These are phyloP conservation scores for Syngnathus rostellatus DNA, from an alignment of 2,797 vertebrate species.

Conservation along the genomic window DNA sequence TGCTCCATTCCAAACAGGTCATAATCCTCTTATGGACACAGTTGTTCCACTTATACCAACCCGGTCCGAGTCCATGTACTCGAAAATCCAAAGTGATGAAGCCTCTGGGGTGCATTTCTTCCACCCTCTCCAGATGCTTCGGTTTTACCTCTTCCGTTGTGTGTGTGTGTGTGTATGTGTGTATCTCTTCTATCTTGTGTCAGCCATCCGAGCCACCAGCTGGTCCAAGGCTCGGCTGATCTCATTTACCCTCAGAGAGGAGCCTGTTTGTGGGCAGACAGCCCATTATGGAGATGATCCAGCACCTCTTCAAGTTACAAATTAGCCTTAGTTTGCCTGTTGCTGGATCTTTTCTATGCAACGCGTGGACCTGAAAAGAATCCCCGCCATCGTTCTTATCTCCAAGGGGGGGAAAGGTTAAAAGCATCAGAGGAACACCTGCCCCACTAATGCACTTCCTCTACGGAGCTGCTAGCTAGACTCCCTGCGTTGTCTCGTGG, in stretches of 20 bases:
- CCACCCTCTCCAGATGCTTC: conserved; percentile 53
- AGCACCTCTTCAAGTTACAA: conserved; percentile 65
- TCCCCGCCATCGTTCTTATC: conserved; percentile 34
- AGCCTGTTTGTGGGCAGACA: conserved; percentile 51
- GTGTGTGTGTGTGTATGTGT: conserved; percentile 23
- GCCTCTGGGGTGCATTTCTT: conserved; percentile 26
- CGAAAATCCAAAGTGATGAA: conserved; percentile 22
- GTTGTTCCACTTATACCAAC: conserved; percentile 40
- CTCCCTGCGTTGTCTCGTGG: conserved; percentile 44
- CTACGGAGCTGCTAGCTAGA: conserved; percentile 32
- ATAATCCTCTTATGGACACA: conserved; percentile 68
- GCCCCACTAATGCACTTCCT: conserved; percentile 58
- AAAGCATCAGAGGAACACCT: conserved; percentile 49
- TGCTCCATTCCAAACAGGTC: conserved; percentile 52
- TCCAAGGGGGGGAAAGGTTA: conserved; percentile 49
- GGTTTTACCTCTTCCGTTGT: conserved; percentile 24
- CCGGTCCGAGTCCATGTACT: conserved; percentile 22
- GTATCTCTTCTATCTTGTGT: conserved; percentile 41
- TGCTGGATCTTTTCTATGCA: conserved; percentile 15
- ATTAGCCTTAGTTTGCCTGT: conserved; percentile 45
- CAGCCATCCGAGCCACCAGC: conserved; percentile 68
- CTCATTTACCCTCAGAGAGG: conserved; percentile 61
- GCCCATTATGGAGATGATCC: conserved; percentile 59
- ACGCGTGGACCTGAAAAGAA: conserved; percentile 23
- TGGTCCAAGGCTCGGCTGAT: conserved; percentile 62